Evolutionary conservation across 2,113 vertebrate genomes (phyloP).

Genomic region (Malurus cyaneus): DNA sequence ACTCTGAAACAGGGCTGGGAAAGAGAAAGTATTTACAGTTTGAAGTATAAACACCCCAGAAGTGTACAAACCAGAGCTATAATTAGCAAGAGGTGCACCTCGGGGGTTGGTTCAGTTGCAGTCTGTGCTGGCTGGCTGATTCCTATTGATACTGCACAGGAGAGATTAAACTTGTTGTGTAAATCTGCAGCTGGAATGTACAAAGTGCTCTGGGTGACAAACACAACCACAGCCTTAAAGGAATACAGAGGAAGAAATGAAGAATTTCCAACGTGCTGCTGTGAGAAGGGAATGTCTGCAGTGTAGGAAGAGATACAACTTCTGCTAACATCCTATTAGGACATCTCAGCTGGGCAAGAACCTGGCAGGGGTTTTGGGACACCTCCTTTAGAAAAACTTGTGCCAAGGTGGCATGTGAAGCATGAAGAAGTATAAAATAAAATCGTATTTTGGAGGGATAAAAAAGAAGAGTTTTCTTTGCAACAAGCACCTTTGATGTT

Average conservation of each 20-base stretch:
- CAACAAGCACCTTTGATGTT: background rate
- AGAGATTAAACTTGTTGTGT: background rate
- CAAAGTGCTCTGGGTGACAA: background rate
- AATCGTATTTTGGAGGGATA: background rate
- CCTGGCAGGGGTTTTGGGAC: background rate
- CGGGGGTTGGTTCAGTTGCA: background rate
- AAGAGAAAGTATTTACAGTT: background rate
- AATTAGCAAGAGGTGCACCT: background rate
- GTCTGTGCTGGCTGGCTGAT: background rate
- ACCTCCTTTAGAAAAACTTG: background rate
- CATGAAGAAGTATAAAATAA: background rate
- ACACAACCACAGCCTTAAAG: background rate
- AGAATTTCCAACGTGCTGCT: background rate
- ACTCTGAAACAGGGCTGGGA: background rate
- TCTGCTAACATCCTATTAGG: accelerated
- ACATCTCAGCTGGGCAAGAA: background rate
- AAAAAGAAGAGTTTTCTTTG: background rate
- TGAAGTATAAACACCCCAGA: background rate
- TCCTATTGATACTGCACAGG: background rate
- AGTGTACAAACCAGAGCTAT: background rate
- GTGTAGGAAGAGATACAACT: background rate
- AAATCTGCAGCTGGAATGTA: background rate
- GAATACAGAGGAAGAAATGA: background rate
- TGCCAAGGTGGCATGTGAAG: background rate
- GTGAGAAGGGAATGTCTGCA: background rate